Percentiles rank a stretch among this genome's conserved stretches.
These are phyloP conservation scores for Drosophila buzzatii DNA, from an alignment of 2,888 invertebrate genomes.

Conservation along the genomic window DNA sequence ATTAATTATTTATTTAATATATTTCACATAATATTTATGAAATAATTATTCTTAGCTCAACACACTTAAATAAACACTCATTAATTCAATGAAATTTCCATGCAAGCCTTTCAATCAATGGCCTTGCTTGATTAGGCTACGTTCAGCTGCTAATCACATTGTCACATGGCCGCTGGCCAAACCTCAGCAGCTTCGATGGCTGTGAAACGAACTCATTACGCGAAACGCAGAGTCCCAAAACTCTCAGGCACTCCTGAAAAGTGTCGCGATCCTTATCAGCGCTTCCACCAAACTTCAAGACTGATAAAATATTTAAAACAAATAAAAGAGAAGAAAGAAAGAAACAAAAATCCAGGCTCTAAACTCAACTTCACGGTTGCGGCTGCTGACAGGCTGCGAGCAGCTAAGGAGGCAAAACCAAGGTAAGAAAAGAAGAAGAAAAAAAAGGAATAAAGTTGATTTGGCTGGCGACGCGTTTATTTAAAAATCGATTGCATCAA, in stretches of 20 bases:
- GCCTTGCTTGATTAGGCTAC: background rate
- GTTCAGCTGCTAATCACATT: constrained; percentile 51
- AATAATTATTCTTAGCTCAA: background rate
- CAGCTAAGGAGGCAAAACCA: too few relatives aligned
- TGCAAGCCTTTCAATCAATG: background rate
- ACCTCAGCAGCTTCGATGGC: constrained; percentile 48
- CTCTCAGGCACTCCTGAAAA: constrained; percentile 44
- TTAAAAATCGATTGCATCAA: constrained; percentile 77
- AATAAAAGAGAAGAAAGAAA: constrained; percentile 12
- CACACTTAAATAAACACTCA: background rate
- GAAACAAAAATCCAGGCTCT: constrained; percentile 18
- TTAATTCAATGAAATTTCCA: background rate
- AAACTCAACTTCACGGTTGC: constrained; percentile 25
- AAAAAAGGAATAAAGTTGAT: constrained; percentile 36
- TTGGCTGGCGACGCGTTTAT: constrained; percentile 60
- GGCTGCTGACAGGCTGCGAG: constrained; percentile 42
- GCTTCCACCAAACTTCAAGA: constrained; percentile 71
- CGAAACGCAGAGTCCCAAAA: constrained; percentile 31
- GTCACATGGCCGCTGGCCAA: constrained; percentile 51
- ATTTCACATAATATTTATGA: background rate
- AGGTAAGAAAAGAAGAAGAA: constrained; percentile 1
- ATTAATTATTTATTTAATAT: too few relatives aligned
- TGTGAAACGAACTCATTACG: constrained; percentile 79
- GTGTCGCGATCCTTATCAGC: constrained; percentile 76
- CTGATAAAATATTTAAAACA: constrained; percentile 78